A percentile compares a stretch with the other conserved stretches of the same genome.
Conservation (phyloP, 2,797 vertebrate genomes). For the Zalophus californianus region DNA sequence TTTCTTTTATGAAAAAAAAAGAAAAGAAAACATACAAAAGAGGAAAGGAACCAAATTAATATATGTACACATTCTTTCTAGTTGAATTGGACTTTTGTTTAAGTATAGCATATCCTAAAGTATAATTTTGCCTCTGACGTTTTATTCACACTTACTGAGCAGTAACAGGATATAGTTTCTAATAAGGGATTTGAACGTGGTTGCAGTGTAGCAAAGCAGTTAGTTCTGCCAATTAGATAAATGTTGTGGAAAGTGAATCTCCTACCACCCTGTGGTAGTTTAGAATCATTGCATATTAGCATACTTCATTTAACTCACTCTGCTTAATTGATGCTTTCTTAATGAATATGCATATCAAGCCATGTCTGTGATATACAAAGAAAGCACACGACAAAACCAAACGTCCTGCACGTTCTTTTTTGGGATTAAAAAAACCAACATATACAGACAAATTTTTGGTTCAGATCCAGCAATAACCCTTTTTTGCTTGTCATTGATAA, state of each 20-base stretch:
- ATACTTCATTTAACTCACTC: conserved; percentile 83
- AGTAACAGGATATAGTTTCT: conserved; percentile 59
- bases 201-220: conserved; percentile 80
- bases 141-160: conserved; percentile 51
- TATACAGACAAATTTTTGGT: not conserved
- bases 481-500: not conserved
- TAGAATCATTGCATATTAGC: conserved; percentile 88
- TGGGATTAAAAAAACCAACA: not conserved
- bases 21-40: not conserved
- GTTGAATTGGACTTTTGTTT: conserved; percentile 15
- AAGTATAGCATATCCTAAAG: conserved; percentile 21
- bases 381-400: conserved; percentile 5
- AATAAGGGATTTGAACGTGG: conserved; percentile 72
- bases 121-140: conserved; percentile 55
- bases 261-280: conserved; percentile 89
- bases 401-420: not conserved
- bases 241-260: conserved; percentile 86
- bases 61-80: not conserved
- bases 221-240: conserved; percentile 86
- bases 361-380: not conserved
- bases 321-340: conserved; percentile 77
- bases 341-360: conserved; percentile 67
- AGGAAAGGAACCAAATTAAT: not conserved
- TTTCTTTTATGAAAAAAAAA: not conserved
- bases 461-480: not conserved